Conservation (phyloP, 2,888 invertebrate genomes). For the Atethmia centrago region DNA sequence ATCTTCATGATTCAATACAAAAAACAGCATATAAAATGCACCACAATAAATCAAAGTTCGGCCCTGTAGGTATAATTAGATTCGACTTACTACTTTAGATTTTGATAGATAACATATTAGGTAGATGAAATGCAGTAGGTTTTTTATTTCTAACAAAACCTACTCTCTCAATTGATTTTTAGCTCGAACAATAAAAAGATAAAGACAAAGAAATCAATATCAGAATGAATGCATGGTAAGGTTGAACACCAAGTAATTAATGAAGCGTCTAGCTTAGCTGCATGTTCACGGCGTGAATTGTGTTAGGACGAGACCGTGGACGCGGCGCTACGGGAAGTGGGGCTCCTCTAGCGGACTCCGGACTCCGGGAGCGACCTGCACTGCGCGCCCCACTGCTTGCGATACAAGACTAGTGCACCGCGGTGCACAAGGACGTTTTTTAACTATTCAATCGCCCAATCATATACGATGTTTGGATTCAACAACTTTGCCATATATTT, state of each 20-base stretch:
- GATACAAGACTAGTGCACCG: slow-evolving; percentile 25
- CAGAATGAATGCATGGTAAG: slow-evolving; percentile 54
- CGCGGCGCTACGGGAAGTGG: slow-evolving; percentile 98
- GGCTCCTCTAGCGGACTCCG: slow-evolving; percentile 92
- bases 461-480: slow-evolving; percentile 26
- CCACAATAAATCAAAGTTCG: slow-evolving; percentile 24
- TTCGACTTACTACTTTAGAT: background rate
- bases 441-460: slow-evolving; percentile 26
- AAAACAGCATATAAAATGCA: slow-evolving; percentile 10
- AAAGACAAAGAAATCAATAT: slow-evolving; percentile 13
- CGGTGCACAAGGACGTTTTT: slow-evolving; percentile 19
- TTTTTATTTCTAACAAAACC: slow-evolving; percentile 27
- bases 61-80: slow-evolving; percentile 35
- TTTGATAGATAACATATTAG: slow-evolving; percentile 10
- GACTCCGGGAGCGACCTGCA: slow-evolving; percentile 31
- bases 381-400: slow-evolving; percentile 39
- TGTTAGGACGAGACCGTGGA: slow-evolving; percentile 97
- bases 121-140: slow-evolving; percentile 21
- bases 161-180: slow-evolving; percentile 30
- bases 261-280: slow-evolving; percentile 62
- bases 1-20: background rate
- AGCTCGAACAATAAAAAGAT: slow-evolving; percentile 39
- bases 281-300: slow-evolving; percentile 75
- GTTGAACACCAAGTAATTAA: slow-evolving; percentile 24
- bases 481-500: slow-evolving; percentile 55